Base-by-base conservation (phyloP, 2,888 invertebrate species). In the Heteropelma amictum region DNA sequence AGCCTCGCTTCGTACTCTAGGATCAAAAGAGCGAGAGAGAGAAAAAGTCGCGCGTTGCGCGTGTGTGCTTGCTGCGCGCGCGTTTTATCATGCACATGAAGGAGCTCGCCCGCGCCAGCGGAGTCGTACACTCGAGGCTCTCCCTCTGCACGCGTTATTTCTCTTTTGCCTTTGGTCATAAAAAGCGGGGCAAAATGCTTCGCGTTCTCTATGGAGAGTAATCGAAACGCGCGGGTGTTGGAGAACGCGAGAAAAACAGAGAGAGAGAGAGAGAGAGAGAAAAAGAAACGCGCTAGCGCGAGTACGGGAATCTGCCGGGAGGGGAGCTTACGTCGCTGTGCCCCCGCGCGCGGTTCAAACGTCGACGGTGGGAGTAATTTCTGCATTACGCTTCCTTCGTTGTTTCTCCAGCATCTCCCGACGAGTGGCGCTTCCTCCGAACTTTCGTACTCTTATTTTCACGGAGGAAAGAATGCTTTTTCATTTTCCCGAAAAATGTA, bases 51-150 rank as follows among this genome's bases (percentile, higher is more conserved):
- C n/a, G n/a, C 17, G 19, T 33, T 60, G 45, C 21, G 45, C 38
- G 45, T 42, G 21, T 47, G 47, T 23, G 10, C n/a, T n/a, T n/a
- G n/a, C 21, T 51, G 56, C 49, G 61, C 71, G 60, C 83, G 82
- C 79, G 79, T 79, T 81, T 76, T 84, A 84, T 84, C 82, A 83
- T 84, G 84, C 81, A 80, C 83, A 85, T 82, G 83, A 83, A 85
- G 81, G 73, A 78, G 54, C 61, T 67, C 58, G 61, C 61, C 56
- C 76, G 69, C 74, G 78, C 63, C 54, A 38, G 51, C 74, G 42
- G 56, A 64, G 70, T 67, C 42, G 38, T n/a, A n/a, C n/a, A n/a
- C 26, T 28, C 67, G 23, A 30, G 23, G 23, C 35, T 35, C 30
- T 35, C 54, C 53, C 21, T 65, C 19, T 19, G 12, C 35, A n/a